These are phyloP conservation scores for Clanis bilineata DNA, from an alignment of 2,888 invertebrate species.

Conservation along the genomic window DNA sequence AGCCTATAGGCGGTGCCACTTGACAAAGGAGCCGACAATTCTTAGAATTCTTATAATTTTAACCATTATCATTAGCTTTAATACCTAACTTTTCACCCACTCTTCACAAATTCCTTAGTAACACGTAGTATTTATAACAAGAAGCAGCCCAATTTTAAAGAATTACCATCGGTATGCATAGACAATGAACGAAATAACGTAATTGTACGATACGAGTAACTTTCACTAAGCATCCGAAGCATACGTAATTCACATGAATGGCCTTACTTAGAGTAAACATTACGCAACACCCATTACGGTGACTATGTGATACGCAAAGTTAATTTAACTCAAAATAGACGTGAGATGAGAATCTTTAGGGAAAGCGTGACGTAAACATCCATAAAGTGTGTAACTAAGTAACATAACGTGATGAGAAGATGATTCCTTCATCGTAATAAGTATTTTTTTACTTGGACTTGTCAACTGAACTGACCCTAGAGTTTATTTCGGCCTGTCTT, in stretches of 20 bases:
- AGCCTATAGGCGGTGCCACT: too few relatives aligned
- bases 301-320: conserved; percentile 30
- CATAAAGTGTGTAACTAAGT: too few relatives aligned
- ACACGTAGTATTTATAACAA: background rate
- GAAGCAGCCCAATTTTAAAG: background rate
- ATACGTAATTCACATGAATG: conserved; percentile 41
- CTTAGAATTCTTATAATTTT: too few relatives aligned
- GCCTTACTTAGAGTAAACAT: conserved; percentile 41
- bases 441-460: too few relatives aligned
- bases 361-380: conserved; percentile 4
- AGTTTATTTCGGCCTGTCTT: too few relatives aligned
- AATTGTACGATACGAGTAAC: conserved; percentile 30
- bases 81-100: too few relatives aligned
- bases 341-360: conserved; percentile 10
- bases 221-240: conserved; percentile 44
- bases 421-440: background rate
- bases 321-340: conserved; percentile 22
- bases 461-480: too few relatives aligned
- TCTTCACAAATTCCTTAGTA: background rate
- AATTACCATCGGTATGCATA: conserved; percentile 20
- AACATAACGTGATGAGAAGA: background rate
- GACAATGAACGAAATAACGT: conserved; percentile 42
- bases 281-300: conserved; percentile 41
- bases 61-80: too few relatives aligned
- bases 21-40: too few relatives aligned